phyloP scores from a whole-genome alignment of 2,888 invertebrate genomes.

The Branchellion lobata region DNA sequence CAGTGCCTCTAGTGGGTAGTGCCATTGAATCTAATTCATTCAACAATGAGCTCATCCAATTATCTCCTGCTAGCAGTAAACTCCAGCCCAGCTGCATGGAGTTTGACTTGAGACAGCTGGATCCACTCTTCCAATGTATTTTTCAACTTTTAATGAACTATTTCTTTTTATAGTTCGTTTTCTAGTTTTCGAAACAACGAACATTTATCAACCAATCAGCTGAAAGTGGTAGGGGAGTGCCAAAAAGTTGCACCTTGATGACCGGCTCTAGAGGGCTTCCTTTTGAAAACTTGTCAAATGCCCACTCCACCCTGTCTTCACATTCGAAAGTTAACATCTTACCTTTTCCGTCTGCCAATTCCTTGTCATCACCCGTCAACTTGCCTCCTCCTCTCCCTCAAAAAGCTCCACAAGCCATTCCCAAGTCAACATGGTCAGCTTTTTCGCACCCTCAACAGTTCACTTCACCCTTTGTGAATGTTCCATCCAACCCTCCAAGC shows the following conservation, averaged over 20 bases:
- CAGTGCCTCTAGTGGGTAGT: constrained; percentile 23
- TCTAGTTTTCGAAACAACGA: background rate
- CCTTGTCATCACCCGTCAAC: background rate
- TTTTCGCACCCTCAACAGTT: background rate
- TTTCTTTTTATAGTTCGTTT: no score
- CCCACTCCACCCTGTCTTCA: background rate
- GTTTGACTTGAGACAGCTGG: constrained; percentile 29
- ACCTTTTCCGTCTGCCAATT: background rate
- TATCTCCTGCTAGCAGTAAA: constrained; percentile 35
- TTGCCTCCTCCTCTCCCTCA: background rate
- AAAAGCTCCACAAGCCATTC: constrained; percentile 6
- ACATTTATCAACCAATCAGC: background rate
- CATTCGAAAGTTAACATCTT: background rate
- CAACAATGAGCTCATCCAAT: constrained; percentile 31
- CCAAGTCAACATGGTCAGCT: constrained; percentile 1
- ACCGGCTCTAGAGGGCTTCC: background rate
- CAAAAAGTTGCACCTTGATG: background rate
- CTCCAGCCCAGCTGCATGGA: background rate
- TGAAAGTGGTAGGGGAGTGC: background rate
- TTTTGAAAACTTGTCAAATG: background rate
- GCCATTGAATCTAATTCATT: background rate
- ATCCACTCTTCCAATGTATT: constrained; percentile 34
- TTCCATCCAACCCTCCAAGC: no score
- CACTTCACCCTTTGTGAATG: background rate
- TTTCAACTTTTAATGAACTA: background rate